A percentile compares a stretch with the other conserved stretches of the same genome.
Conservation (phyloP, 1,140 invertebrate species). For the Lordiphosa mommai region DNA sequence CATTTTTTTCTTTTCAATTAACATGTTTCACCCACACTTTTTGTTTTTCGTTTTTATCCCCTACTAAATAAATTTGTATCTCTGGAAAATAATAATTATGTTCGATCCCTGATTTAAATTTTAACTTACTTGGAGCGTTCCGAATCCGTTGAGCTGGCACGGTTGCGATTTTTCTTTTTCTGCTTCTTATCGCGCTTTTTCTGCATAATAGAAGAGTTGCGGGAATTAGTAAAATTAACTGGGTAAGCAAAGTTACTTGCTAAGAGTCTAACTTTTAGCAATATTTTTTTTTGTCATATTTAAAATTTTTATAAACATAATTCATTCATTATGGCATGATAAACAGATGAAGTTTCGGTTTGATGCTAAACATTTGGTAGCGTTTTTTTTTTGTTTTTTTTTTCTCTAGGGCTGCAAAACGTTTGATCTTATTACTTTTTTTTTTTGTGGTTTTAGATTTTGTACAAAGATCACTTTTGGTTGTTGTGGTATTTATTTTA, state of each 20-base stretch:
- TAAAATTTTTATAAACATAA: constrained; percentile 16
- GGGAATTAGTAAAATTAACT: constrained; percentile 21
- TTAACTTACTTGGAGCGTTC: constrained; percentile 58
- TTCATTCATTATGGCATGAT: constrained; percentile 56
- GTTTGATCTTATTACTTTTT: constrained; percentile 1
- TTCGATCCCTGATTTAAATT: not conserved
- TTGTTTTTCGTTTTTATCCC: too few species aligned
- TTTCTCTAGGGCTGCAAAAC: constrained; percentile 29
- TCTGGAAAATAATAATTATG: too few species aligned
- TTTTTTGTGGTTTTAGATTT: constrained; percentile 24
- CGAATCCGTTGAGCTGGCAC: constrained; percentile 62
- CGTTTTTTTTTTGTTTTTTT: constrained; percentile 31
- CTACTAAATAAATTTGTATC: too few species aligned
- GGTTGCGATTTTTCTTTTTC: constrained; percentile 63
- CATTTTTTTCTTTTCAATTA: too few species aligned
- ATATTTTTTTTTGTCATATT: constrained; percentile 23
- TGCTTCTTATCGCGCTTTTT: constrained; percentile 76
- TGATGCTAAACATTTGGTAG: constrained; percentile 35
- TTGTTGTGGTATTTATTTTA: constrained; percentile 49
- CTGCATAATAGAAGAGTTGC: constrained; percentile 61
- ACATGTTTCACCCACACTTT: too few species aligned
- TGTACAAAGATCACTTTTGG: constrained; percentile 21
- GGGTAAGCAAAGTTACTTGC: constrained; percentile 21
- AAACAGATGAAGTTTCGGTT: constrained; percentile 35
- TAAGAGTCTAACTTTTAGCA: constrained; percentile 61